Evolutionary conservation across 2,797 vertebrate genomes (phyloP).

Genomic region (Catamblyrhynchus diadema): DNA sequence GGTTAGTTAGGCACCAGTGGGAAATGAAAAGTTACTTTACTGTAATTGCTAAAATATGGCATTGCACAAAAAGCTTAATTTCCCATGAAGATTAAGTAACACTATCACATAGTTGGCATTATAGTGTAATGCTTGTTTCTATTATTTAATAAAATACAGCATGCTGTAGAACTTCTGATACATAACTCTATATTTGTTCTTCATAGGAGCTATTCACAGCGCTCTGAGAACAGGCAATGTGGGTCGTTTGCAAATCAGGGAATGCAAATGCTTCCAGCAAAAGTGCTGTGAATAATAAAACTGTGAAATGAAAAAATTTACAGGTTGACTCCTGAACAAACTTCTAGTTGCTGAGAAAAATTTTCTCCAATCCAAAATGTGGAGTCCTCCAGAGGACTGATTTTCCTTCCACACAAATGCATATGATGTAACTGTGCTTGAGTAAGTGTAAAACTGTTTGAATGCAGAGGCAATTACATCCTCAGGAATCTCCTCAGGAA

Average conservation of each 20-base stretch:
- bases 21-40: background rate
- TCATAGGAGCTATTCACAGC: background rate
- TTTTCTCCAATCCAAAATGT: background rate
- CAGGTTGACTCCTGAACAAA: background rate
- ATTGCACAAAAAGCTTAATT: background rate
- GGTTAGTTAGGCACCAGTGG: background rate
- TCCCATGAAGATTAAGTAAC: background rate
- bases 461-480: background rate
- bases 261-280: background rate
- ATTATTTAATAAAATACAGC: background rate
- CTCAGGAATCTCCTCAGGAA: background rate
- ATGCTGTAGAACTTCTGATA: background rate
- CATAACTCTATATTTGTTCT: background rate
- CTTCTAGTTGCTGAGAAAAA: background rate
- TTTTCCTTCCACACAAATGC: background rate
- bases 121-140: background rate
- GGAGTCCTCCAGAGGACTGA: background rate
- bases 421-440: background rate
- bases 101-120: background rate
- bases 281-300: background rate
- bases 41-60: background rate
- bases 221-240: background rate
- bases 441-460: background rate
- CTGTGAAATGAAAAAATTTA: background rate
- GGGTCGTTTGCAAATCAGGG: background rate